Percentiles rank a stretch among this genome's conserved stretches.
phyloP scores from a whole-genome alignment of 1,140 invertebrate species.

The Centruroides sculpturatus region DNA sequence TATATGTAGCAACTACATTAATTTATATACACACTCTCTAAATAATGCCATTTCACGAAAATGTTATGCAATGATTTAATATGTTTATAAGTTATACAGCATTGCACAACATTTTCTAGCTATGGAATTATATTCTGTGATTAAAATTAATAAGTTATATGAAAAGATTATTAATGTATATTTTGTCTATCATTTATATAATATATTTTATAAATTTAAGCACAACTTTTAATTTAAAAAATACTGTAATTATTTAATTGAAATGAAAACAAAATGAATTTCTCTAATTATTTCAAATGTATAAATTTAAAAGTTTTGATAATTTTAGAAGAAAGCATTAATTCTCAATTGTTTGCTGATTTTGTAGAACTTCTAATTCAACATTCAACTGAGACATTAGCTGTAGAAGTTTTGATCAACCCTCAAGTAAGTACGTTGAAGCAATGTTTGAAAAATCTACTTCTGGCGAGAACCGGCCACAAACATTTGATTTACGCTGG shows the following conservation, averaged over 20 bases:
- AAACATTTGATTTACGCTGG: conserved; percentile 90
- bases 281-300: background rate
- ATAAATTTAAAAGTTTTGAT: background rate
- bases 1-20: too few relatives aligned
- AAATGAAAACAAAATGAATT: background rate
- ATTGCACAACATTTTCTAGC: too few relatives aligned
- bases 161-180: background rate
- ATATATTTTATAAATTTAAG: background rate
- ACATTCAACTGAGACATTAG: conserved; percentile 82
- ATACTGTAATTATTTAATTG: background rate
- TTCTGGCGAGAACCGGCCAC: conserved; percentile 80
- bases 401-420: conserved; percentile 68
- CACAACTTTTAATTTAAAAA: background rate
- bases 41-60: too few relatives aligned
- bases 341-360: background rate
- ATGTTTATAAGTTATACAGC: too few relatives aligned
- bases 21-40: too few relatives aligned
- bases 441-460: conserved; percentile 82
- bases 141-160: too few relatives aligned
- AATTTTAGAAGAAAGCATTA: too few relatives aligned
- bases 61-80: too few relatives aligned
- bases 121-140: too few relatives aligned
- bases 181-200: background rate
- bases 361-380: conserved; percentile 76
- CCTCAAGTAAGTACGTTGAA: conserved; percentile 82